phyloP scores from a whole-genome alignment of 1,140 invertebrate species.

The Monomorium pharaonis region DNA sequence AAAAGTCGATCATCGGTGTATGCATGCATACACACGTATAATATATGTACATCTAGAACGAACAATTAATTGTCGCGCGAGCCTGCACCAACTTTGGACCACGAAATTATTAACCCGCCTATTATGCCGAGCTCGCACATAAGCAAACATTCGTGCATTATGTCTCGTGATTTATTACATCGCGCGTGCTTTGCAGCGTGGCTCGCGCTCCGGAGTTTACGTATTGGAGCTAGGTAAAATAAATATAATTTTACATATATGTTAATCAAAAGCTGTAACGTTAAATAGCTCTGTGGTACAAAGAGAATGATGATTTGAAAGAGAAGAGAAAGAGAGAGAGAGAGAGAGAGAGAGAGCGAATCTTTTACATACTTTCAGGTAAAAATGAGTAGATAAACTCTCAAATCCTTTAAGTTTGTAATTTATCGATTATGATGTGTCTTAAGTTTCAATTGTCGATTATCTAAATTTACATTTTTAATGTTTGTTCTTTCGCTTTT shows the following conservation, averaged over 20 bases:
- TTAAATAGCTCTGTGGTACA: not conserved
- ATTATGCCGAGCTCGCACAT: slow-evolving; percentile 39
- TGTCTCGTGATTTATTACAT: slow-evolving; percentile 50
- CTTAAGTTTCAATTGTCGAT: not conserved
- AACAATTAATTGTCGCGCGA: slow-evolving; percentile 65
- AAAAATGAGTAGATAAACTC: not conserved
- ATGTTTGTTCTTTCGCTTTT: not conserved
- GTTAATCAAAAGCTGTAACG: not conserved
- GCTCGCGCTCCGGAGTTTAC: slow-evolving; percentile 33
- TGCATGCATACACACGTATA: no score
- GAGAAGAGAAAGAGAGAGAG: no score
- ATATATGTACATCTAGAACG: not conserved
- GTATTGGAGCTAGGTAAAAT: slow-evolving; percentile 5
- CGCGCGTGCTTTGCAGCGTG: not conserved
- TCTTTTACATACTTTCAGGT: not conserved
- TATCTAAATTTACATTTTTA: not conserved
- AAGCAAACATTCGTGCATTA: slow-evolving; percentile 51
- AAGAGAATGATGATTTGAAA: not conserved
- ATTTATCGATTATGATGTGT: not conserved
- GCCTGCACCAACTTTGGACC: slow-evolving; percentile 50
- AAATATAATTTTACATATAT: slow-evolving; percentile 43
- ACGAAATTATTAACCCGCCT: slow-evolving; percentile 63
- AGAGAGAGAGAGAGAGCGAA: no score
- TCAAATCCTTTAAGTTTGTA: not conserved
- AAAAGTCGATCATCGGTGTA: slow-evolving; percentile 12